A percentile compares a stretch with the other conserved stretches of the same genome.
Evolutionary conservation across 92 coral and sea anemone species (phyloP).

Genomic region (Plumapathes pennacea): DNA sequence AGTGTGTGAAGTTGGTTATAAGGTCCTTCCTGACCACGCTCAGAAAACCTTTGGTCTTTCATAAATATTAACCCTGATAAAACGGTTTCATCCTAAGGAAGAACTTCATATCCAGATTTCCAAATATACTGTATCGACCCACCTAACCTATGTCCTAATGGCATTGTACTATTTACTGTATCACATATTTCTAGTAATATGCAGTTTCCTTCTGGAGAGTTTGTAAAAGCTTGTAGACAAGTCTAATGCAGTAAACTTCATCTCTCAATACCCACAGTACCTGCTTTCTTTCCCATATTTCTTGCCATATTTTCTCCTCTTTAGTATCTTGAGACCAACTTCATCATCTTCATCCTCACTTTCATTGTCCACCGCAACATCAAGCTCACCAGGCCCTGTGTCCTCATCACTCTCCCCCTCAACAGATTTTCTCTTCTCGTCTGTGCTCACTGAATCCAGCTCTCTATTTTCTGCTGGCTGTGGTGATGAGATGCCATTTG

Average conservation of each 20-base stretch:
- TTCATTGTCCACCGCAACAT: conserved; percentile 31
- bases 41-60: not conserved
- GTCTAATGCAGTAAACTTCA: not conserved
- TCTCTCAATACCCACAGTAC: conserved; percentile 1
- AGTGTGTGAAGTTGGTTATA: not conserved
- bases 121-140: too few relatives aligned
- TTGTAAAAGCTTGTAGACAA: too few relatives aligned
- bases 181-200: too few relatives aligned
- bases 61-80: too few relatives aligned
- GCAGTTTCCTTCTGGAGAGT: too few relatives aligned
- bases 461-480: too few relatives aligned
- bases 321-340: conserved; percentile 45
- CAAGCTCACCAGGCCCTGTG: conserved; percentile 15
- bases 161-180: too few relatives aligned
- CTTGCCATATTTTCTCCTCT: conserved; percentile 57
- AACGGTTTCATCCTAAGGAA: too few relatives aligned
- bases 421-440: not conserved
- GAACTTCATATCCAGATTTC: too few relatives aligned
- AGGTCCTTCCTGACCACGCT: not conserved
- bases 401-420: conserved; percentile 44
- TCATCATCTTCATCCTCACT: conserved; percentile 51
- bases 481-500: not conserved
- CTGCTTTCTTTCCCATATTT: conserved; percentile 49
- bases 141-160: too few relatives aligned
- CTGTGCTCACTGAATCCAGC: not conserved